Base-by-base conservation (phyloP, 2,888 invertebrate genomes). In the Melieria crassipennis region DNA sequence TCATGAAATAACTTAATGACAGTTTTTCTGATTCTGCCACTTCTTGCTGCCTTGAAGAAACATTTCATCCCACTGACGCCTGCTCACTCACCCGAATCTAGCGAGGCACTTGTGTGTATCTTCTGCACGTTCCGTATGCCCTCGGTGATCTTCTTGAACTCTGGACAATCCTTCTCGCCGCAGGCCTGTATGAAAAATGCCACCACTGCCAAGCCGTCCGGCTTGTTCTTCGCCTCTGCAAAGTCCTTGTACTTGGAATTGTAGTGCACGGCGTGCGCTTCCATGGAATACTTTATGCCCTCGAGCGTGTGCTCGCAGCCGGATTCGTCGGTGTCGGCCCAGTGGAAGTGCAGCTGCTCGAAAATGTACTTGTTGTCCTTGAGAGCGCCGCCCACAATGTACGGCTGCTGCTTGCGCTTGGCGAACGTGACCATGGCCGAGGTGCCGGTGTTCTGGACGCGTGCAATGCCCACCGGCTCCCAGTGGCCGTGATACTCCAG, bases 281-380 rank as follows among this genome's bases (percentile, higher is more conserved):
- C 93, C 86, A 92, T 92, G 7, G 92, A 92, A 78, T 90, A 93
- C 75, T 93, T 92, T 70, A 84, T 89, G 61, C 92, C 93, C 84
- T 94, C 92, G 60, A 94, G 88, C 48, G 91, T 91, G 81, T 94
- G 94, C 83, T 94, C 94, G 78, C 94, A 94, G 11, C 94, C 94
- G 52, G 91, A 91, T 79, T 91, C 91, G 78, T 92, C 91, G 65
- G 91, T 90, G 42, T 92, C 91, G 1, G 91, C 91, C 94, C 94
- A 94, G 84, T 94, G 94, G 84, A 94, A 94, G 86, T 94, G 94
- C 84, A 94, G 88, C 83, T 94, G 93, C 77, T 92, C 92, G 74
- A 94, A 92, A 69, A 91, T 89, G 79, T 91, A 93, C 73, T 90
- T 90, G 65, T 91, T 90, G 9, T 90, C 87, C 68, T 87, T 87